These are phyloP conservation scores for Telenomus remus DNA, from an alignment of 1,140 invertebrate species.

Conservation along the genomic window DNA sequence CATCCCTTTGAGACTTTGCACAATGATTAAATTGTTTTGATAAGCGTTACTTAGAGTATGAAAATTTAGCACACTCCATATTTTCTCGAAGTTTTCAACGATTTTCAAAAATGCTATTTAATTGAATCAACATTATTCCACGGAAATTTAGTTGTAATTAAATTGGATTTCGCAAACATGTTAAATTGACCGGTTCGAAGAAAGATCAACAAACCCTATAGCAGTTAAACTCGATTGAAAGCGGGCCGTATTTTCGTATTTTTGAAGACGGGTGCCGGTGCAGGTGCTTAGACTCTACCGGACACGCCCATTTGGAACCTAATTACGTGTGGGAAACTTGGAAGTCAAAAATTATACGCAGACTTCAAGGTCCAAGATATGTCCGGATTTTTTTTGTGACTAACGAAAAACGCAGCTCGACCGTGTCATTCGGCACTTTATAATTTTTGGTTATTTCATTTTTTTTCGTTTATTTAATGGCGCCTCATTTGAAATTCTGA, in stretches of 20 bases:
- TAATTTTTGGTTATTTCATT: slow-evolving; percentile 9
- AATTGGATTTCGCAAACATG: no score
- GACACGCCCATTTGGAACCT: slow-evolving; percentile 20
- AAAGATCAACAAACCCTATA: slow-evolving; percentile 9
- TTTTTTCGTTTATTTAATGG: background rate
- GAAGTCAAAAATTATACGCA: slow-evolving; percentile 22
- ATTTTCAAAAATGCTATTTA: no score
- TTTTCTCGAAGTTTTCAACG: no score
- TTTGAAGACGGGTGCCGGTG: background rate
- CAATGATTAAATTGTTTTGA: background rate
- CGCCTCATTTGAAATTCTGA: background rate
- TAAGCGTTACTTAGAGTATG: background rate
- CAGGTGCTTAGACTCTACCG: slow-evolving; percentile 11
- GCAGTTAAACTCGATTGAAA: background rate
- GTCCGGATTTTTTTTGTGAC: slow-evolving; percentile 16
- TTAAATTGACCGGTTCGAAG: background rate
- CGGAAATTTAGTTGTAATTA: no score
- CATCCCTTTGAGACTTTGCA: background rate
- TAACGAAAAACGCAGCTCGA: background rate
- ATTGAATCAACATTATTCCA: no score
- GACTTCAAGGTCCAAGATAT: background rate
- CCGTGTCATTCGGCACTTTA: slow-evolving; percentile 11
- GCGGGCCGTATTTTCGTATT: background rate
- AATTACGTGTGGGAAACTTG: slow-evolving; percentile 35
- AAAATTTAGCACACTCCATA: no score